Conservation (phyloP, 1,140 invertebrate species). For the Triops cancriformis region DNA sequence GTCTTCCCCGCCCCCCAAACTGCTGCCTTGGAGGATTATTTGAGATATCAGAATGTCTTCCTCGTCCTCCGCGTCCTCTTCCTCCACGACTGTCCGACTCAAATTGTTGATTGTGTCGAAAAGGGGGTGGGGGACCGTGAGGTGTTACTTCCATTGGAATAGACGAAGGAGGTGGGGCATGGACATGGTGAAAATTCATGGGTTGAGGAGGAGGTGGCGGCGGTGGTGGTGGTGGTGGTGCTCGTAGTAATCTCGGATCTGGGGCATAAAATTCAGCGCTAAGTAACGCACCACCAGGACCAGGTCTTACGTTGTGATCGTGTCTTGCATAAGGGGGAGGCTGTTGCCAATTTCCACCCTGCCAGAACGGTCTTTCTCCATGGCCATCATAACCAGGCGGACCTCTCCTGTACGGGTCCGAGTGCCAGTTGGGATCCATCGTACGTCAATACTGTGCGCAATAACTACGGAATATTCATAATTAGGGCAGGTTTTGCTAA, state of each 20-base stretch:
- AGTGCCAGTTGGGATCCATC: too few species aligned
- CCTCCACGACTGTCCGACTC: neutral
- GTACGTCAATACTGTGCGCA: too few species aligned
- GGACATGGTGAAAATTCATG: too few species aligned
- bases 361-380: too few species aligned
- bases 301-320: neutral
- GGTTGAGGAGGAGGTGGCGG: too few species aligned
- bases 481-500: too few species aligned
- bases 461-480: too few species aligned
- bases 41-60: neutral
- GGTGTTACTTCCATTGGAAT: too few species aligned
- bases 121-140: too few species aligned
- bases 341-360: neutral
- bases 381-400: too few species aligned
- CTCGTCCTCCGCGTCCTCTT: neutral
- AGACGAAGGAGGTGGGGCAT: too few species aligned
- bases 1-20: neutral
- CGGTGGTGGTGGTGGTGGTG: neutral
- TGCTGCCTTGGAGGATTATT: neutral
- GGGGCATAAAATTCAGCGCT: neutral
- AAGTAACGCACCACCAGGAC: neutral
- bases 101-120: neutral
- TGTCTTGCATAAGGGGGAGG: neutral
- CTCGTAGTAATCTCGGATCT: neutral
- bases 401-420: too few species aligned